phyloP scores from a whole-genome alignment of 2,797 vertebrate species.

The Pristis pectinata region DNA sequence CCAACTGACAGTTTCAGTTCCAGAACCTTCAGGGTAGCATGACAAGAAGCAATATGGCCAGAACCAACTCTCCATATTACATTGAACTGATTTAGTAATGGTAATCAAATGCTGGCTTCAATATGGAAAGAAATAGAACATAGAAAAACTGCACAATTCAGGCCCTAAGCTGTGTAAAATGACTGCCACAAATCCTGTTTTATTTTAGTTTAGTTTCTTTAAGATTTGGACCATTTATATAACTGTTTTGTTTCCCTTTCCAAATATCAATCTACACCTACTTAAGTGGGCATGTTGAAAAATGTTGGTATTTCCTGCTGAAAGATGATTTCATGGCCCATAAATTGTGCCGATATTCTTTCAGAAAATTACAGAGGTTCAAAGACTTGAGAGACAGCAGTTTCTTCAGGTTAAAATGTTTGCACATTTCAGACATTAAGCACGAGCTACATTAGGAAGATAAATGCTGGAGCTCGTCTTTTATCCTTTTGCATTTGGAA shows the following conservation, averaged over 20 bases:
- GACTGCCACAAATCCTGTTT: background rate
- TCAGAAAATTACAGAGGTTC: background rate
- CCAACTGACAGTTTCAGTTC: background rate
- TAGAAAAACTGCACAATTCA: no score
- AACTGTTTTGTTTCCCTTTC: background rate
- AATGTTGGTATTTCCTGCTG: slow-evolving; percentile 5
- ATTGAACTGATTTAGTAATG: background rate
- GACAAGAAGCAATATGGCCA: background rate
- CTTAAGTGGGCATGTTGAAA: background rate
- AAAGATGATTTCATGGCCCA: background rate
- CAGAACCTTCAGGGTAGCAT: background rate
- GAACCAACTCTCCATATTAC: background rate
- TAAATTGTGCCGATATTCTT: background rate
- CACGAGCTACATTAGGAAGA: background rate
- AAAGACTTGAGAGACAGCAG: background rate
- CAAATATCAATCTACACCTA: background rate
- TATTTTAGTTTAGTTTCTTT: background rate
- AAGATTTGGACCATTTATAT: background rate
- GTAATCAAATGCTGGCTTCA: background rate
- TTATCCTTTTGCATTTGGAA: background rate
- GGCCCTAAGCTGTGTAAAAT: background rate
- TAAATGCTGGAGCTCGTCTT: background rate
- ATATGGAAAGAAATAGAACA: background rate
- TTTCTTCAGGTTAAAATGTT: background rate
- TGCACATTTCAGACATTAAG: background rate